A percentile compares a stretch with the other conserved stretches of the same genome.
Evolutionary conservation across 2,888 invertebrate genomes (phyloP).

Genomic region (Clitarchus hookeri): DNA sequence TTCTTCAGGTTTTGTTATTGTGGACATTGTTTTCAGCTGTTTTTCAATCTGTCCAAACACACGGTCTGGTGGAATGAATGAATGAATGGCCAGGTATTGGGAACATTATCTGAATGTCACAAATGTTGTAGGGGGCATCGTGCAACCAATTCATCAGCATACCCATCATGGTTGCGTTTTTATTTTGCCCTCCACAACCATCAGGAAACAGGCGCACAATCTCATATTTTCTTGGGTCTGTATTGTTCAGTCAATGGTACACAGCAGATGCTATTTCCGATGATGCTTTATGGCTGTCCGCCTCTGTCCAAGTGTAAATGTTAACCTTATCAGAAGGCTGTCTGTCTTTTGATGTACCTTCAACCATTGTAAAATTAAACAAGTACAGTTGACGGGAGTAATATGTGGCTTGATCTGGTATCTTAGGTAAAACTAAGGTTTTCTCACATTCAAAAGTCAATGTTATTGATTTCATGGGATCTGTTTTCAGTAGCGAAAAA

Average conservation of each 20-base stretch:
- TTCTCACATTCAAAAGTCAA: slow-evolving; percentile 50
- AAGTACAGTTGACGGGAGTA: slow-evolving; percentile 49
- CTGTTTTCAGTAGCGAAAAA: slow-evolving; percentile 43
- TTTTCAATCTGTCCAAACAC: slow-evolving; percentile 10
- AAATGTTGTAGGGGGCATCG: not conserved
- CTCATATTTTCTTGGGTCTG: slow-evolving; percentile 4
- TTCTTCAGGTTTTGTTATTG: slow-evolving; percentile 22
- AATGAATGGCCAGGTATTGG: slow-evolving; percentile 6
- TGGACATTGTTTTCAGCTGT: not conserved
- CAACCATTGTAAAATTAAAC: slow-evolving; percentile 50
- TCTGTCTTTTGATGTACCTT: slow-evolving; percentile 46
- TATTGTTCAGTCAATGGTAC: not conserved
- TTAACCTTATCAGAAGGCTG: slow-evolving; percentile 45
- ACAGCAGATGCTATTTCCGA: slow-evolving; percentile 16
- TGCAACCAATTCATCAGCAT: slow-evolving; percentile 24
- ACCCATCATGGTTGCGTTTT: slow-evolving; percentile 26
- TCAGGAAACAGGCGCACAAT: slow-evolving; percentile 24
- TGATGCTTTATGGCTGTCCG: slow-evolving; percentile 46
- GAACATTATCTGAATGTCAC: not conserved
- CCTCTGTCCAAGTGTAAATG: slow-evolving; percentile 49
- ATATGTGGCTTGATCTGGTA: slow-evolving; percentile 50
- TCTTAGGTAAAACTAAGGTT: slow-evolving; percentile 47
- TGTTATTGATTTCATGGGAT: slow-evolving; percentile 39
- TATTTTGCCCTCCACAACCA: slow-evolving; percentile 26
- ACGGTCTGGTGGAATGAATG: slow-evolving; percentile 10